phyloP scores from a whole-genome alignment of 2,113 vertebrate genomes.

The Paraplagusia blochii region DNA sequence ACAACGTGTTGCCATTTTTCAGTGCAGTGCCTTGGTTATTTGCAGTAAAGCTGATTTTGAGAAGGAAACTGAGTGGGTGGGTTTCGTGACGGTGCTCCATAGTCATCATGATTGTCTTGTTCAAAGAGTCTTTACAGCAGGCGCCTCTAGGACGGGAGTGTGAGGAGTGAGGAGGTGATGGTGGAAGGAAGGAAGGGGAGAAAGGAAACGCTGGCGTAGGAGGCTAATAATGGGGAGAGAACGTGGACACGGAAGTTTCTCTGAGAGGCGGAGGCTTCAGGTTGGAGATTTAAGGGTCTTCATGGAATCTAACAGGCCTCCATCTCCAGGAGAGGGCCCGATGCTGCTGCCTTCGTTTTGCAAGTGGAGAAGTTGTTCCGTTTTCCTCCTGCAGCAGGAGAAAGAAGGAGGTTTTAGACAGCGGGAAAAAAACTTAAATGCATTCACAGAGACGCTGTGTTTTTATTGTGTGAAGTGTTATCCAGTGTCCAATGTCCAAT shows the following conservation, averaged over 20 bases:
- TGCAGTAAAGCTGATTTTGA: conserved; percentile 52
- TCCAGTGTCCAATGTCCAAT: too few relatives aligned
- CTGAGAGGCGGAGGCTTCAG: conserved; percentile 67
- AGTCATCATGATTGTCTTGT: conserved; percentile 74
- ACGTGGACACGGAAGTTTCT: conserved; percentile 35
- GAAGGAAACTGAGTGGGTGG: conserved; percentile 30
- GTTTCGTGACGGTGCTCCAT: conserved; percentile 37
- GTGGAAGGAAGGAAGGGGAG: conserved; percentile 17
- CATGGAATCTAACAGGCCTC: conserved; percentile 90
- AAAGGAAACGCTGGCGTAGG: conserved; percentile 1
- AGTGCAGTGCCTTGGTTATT: conserved; percentile 71
- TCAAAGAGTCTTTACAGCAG: conserved; percentile 69
- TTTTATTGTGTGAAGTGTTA: too few relatives aligned
- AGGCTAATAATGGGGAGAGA: not conserved
- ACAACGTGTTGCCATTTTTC: conserved; percentile 61
- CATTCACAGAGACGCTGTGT: too few relatives aligned
- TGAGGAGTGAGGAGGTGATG: conserved; percentile 40
- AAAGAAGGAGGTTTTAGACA: not conserved
- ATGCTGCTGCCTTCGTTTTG: conserved; percentile 94
- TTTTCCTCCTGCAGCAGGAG: conserved; percentile 84
- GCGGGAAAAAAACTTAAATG: too few relatives aligned
- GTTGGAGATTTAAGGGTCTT: conserved; percentile 69
- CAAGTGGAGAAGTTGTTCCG: conserved; percentile 90
- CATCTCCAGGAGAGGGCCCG: conserved; percentile 96
- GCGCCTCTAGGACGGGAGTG: conserved; percentile 43